Evolutionary conservation across 2,113 vertebrate genomes (phyloP).

Genomic region (Zosterops japonicus): DNA sequence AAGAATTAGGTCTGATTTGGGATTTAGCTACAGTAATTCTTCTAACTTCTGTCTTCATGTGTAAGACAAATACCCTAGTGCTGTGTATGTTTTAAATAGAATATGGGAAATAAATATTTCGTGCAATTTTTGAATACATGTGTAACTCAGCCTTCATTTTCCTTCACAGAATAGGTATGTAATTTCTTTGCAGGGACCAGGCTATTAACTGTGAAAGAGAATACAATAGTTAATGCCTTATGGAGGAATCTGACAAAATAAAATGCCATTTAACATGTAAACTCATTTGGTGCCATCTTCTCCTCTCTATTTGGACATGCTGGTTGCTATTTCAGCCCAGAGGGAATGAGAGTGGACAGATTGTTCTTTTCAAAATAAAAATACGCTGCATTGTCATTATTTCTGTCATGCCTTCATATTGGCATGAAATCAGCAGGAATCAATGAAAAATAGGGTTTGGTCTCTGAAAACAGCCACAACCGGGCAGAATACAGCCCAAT

Average conservation of each 20-base stretch:
- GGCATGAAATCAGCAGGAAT: constrained; percentile 21
- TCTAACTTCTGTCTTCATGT: background rate
- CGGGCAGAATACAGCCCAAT: background rate
- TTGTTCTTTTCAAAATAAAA: constrained; percentile 32
- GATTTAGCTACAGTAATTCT: background rate
- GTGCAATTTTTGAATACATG: background rate
- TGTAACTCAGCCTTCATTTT: background rate
- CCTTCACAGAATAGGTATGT: background rate
- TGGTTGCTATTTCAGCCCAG: background rate
- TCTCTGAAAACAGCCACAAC: background rate
- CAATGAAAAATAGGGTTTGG: background rate
- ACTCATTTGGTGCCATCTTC: background rate
- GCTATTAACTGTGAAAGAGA: background rate
- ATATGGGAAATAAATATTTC: background rate
- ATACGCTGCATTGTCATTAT: background rate
- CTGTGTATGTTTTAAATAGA: background rate
- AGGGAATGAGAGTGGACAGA: background rate
- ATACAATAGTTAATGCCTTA: background rate
- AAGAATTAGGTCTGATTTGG: background rate
- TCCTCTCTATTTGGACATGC: background rate
- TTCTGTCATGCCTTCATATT: background rate
- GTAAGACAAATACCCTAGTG: background rate
- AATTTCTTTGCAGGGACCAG: background rate
- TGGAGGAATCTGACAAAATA: background rate
- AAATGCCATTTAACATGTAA: background rate